Evolutionary conservation across 2,888 invertebrate species (phyloP).

Genomic region (Agriotes lineatus): DNA sequence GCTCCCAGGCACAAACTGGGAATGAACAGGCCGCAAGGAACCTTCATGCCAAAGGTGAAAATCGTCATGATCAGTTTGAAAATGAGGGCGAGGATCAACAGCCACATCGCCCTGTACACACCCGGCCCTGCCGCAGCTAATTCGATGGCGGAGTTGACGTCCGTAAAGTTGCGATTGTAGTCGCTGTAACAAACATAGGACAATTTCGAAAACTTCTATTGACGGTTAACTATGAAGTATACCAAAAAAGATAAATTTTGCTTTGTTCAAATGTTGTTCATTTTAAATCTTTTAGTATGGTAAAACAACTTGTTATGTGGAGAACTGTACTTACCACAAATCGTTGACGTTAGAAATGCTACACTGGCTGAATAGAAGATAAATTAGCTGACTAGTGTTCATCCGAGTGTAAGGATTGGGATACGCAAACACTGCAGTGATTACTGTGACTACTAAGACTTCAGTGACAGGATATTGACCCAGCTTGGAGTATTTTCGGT

Average conservation of each 20-base stretch:
- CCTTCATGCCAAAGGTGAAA: slow-evolving; percentile 99
- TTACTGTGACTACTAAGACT: slow-evolving; percentile 90
- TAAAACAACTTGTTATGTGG: too few relatives aligned
- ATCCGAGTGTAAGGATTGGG: slow-evolving; percentile 98
- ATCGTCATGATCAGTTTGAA: slow-evolving; percentile 93
- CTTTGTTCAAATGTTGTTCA: too few relatives aligned
- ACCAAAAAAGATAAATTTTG: too few relatives aligned
- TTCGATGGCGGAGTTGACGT: slow-evolving; percentile 82
- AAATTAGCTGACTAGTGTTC: slow-evolving; percentile 96
- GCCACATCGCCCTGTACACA: slow-evolving; percentile 90
- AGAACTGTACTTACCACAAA: slow-evolving; percentile 89
- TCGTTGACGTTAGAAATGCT: slow-evolving; percentile 90
- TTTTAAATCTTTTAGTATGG: too few relatives aligned
- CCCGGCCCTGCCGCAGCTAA: slow-evolving; percentile 88
- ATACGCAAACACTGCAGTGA: slow-evolving; percentile 93
- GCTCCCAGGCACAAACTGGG: slow-evolving; percentile 96
- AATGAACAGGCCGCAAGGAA: slow-evolving; percentile 96
- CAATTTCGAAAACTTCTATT: too few relatives aligned
- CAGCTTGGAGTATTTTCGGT: slow-evolving; percentile 91
- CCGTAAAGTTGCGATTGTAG: slow-evolving; percentile 90
- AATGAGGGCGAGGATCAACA: slow-evolving; percentile 87
- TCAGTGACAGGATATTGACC: slow-evolving; percentile 98
- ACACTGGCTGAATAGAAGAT: slow-evolving; percentile 94
- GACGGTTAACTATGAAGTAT: too few relatives aligned
- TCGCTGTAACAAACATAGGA: too few relatives aligned